phyloP scores from a whole-genome alignment of 1,140 invertebrate genomes.

The Oedothorax gibbosus region DNA sequence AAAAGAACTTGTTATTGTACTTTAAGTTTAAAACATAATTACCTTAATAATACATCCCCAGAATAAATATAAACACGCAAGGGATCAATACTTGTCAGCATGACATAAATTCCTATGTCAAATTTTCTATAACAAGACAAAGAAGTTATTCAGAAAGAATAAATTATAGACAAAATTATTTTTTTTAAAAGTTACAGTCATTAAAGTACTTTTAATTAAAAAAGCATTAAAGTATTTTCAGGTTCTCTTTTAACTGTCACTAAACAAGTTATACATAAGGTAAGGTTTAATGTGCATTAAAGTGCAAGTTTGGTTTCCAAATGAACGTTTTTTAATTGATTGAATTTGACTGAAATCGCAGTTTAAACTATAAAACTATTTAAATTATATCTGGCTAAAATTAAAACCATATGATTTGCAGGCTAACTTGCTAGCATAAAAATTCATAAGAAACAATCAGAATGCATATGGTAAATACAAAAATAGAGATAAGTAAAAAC shows the following conservation, averaged over 20 bases:
- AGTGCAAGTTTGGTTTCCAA: no score
- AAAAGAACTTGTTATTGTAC: neutral
- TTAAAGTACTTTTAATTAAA: neutral
- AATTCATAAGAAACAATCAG: no score
- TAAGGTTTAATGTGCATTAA: no score
- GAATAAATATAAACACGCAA: conserved; percentile 89
- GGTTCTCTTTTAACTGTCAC: neutral
- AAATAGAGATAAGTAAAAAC: no score
- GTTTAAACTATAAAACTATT: no score
- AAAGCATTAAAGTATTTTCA: conserved; percentile 3
- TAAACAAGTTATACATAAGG: neutral
- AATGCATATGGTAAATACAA: no score
- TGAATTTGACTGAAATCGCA: no score
- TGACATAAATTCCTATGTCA: conserved; percentile 95
- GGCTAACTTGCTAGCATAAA: no score
- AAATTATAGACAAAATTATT: neutral
- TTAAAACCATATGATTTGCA: no score
- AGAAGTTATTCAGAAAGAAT: neutral
- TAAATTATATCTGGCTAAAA: no score
- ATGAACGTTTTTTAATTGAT: no score
- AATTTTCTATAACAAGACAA: conserved; percentile 81
- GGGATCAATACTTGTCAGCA: conserved; percentile 91
- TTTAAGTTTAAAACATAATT: conserved; percentile 41
- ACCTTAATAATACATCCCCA: conserved; percentile 89
- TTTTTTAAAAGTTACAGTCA: neutral